Percentiles rank a stretch among this genome's conserved stretches.
phyloP scores from a whole-genome alignment of 2,888 invertebrate species.

The Boloria selene region DNA sequence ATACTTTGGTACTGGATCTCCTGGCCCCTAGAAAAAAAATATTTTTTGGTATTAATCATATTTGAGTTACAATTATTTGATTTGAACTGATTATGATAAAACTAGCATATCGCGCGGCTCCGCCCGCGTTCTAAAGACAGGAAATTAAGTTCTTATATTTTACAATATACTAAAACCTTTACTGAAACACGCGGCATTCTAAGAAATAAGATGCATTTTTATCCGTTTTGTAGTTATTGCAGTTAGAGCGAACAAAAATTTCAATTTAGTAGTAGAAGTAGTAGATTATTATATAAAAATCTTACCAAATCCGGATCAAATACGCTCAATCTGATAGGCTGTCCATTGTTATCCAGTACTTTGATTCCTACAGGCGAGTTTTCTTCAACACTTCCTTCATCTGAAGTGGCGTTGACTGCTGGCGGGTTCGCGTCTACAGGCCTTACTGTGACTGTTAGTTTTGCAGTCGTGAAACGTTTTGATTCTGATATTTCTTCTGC shows the following conservation, averaged over 20 bases:
- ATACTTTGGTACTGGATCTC: slow-evolving; percentile 90
- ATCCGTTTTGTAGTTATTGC: too few species aligned
- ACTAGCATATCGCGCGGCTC: too few species aligned
- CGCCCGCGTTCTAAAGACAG: too few species aligned
- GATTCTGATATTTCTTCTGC: slow-evolving; percentile 92
- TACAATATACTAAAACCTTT: too few species aligned
- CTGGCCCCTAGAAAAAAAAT: slow-evolving; percentile 84
- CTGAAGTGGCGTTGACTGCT: slow-evolving; percentile 86
- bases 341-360: slow-evolving; percentile 85
- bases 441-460: slow-evolving; percentile 90
- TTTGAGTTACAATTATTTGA: too few species aligned
- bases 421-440: slow-evolving; percentile 94
- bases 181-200: too few species aligned
- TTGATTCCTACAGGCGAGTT: slow-evolving; percentile 93
- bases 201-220: too few species aligned
- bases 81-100: too few species aligned
- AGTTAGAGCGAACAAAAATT: too few species aligned
- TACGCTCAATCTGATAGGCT: slow-evolving; percentile 88
- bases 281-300: slow-evolving; percentile 37
- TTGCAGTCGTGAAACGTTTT: slow-evolving; percentile 91
- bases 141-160: too few species aligned
- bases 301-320: slow-evolving; percentile 93
- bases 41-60: background rate
- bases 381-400: slow-evolving; percentile 91
- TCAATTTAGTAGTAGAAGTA: too few species aligned